These are phyloP conservation scores for Hololepta plana DNA, from an alignment of 2,888 invertebrate species.

Conservation along the genomic window DNA sequence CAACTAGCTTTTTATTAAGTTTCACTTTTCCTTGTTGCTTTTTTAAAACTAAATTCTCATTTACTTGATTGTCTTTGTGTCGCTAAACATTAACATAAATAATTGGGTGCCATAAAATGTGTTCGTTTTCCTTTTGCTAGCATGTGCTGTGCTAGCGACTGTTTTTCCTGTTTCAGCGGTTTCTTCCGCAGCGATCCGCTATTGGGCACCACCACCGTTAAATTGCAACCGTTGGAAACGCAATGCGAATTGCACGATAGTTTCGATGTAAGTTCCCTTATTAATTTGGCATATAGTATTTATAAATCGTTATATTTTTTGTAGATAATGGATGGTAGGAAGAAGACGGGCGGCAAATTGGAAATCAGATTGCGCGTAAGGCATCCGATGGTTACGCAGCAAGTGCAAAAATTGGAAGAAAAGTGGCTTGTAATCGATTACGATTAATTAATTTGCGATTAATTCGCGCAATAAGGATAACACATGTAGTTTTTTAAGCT, in stretches of 20 bases:
- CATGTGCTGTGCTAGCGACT: constrained; percentile 25
- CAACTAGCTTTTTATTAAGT: no score
- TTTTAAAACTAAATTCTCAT: no score
- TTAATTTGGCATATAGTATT: constrained; percentile 4
- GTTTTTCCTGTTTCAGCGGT: constrained; percentile 63
- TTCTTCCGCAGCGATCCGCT: constrained; percentile 79
- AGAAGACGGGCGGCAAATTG: constrained; percentile 72
- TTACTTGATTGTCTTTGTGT: no score
- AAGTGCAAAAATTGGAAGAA: constrained; percentile 74
- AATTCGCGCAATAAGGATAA: no score
- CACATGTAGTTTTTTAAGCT: no score
- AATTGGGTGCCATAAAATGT: no score
- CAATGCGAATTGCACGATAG: constrained; percentile 81
- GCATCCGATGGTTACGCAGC: constrained; percentile 74
- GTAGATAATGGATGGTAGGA: constrained; percentile 79
- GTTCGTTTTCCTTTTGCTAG: no score
- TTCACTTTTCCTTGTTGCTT: no score
- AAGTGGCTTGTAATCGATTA: constrained; percentile 83
- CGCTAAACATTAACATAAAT: no score
- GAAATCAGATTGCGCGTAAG: constrained; percentile 77
- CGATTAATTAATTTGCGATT: no score
- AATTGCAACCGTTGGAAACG: constrained; percentile 77
- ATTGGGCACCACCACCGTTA: constrained; percentile 66
- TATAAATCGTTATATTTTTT: constrained; percentile 13
- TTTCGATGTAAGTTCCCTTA: constrained; percentile 58